Conservation (phyloP, 2,113 vertebrate species). For the Lanius ludovicianus region DNA sequence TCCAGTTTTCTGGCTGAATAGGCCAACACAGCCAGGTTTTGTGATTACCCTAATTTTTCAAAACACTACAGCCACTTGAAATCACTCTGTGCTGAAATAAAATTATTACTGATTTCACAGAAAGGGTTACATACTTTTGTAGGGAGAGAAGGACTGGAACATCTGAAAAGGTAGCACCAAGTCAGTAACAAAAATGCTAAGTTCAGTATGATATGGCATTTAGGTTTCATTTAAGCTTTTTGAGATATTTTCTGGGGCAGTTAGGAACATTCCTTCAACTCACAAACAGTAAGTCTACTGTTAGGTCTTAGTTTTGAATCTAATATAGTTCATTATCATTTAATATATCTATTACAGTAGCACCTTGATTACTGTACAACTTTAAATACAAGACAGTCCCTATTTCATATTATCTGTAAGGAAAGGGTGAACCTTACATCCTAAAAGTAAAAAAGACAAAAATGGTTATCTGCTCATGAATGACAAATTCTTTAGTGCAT, state of each 20-base stretch:
- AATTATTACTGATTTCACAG: neutral
- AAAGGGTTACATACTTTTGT: neutral
- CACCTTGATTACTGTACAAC: conserved; percentile 29
- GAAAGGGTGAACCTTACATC: neutral
- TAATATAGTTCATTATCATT: neutral
- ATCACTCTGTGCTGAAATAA: neutral
- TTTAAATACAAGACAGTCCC: neutral
- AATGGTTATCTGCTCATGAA: conserved; percentile 7
- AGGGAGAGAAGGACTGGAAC: neutral
- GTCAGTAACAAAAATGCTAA: neutral
- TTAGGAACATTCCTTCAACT: neutral
- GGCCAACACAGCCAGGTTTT: neutral
- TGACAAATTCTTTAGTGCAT: neutral
- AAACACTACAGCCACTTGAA: neutral
- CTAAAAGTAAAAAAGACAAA: conserved; percentile 6
- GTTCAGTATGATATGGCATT: neutral
- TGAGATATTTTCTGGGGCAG: neutral
- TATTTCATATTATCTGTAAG: neutral
- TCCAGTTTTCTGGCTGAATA: neutral
- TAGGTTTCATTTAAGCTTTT: neutral
- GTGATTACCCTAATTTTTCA: neutral
- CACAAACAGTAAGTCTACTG: neutral
- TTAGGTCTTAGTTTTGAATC: conserved; percentile 2
- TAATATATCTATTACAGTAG: neutral
- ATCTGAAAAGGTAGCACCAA: neutral